A percentile compares a stretch with the other conserved stretches of the same genome.
These are phyloP conservation scores for Tanypteryx hageni DNA, from an alignment of 2,888 invertebrate genomes.

Conservation along the genomic window DNA sequence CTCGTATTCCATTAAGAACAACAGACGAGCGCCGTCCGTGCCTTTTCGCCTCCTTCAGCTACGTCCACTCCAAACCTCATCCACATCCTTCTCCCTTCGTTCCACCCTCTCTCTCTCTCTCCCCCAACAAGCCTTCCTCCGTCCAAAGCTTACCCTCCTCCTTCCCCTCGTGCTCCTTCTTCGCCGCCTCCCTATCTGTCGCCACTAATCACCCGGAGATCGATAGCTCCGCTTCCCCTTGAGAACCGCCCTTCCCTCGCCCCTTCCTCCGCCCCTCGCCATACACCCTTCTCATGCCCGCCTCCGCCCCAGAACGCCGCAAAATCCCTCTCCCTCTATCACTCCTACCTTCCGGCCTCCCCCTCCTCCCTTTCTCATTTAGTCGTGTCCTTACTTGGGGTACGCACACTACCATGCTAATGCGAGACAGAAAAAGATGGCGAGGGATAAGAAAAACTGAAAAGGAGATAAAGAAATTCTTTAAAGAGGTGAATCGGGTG, in stretches of 20 bases:
- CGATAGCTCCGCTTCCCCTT: constrained; percentile 10
- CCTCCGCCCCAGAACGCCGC: not conserved
- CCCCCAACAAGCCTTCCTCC: not conserved
- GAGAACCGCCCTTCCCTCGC: not conserved
- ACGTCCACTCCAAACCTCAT: not conserved
- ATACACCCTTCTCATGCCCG: not conserved
- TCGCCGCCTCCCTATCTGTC: not conserved
- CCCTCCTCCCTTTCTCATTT: not conserved
- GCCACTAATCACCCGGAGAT: constrained; percentile 46
- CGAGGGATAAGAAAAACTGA: too few relatives aligned
- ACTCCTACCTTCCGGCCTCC: not conserved
- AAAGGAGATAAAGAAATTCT: too few relatives aligned
- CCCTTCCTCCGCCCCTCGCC: not conserved
- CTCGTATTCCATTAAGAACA: constrained; percentile 11
- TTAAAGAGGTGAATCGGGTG: too few relatives aligned
- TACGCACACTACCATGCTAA: too few relatives aligned
- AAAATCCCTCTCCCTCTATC: not conserved
- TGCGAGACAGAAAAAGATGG: too few relatives aligned
- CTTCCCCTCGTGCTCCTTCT: not conserved
- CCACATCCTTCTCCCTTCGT: not conserved
- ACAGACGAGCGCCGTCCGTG: not conserved
- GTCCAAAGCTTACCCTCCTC: not conserved
- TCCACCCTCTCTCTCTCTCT: not conserved
- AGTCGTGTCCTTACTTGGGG: too few relatives aligned
- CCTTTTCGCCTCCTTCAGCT: too few relatives aligned